Conservation (phyloP, 2,797 vertebrate genomes). For the Hydrophis major region DNA sequence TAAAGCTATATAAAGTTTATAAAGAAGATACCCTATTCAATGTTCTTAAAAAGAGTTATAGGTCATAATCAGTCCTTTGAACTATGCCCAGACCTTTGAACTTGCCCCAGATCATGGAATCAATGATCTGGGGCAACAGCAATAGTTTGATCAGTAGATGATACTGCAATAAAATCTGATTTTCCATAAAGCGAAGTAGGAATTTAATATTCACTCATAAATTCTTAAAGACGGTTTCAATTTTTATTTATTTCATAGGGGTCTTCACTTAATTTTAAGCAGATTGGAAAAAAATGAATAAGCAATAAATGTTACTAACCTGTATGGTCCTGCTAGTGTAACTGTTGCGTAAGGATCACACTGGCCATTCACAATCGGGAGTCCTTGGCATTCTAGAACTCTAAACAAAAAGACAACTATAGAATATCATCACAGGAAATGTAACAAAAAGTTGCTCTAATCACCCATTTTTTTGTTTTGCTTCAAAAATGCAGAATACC, state of each 20-base stretch:
- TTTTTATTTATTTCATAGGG: not conserved
- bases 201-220: not conserved
- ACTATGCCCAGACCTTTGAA: not conserved
- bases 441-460: not conserved
- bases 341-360: slow-evolving; percentile 96
- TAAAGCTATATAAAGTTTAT: not conserved
- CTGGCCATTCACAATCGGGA: slow-evolving; percentile 97
- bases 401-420: slow-evolving; percentile 65
- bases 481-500: not conserved
- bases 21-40: not conserved
- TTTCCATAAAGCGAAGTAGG: not conserved
- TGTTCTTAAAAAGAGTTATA: not conserved
- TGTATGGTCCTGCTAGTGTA: slow-evolving; percentile 90
- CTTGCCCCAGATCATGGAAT: not conserved
- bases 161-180: not conserved
- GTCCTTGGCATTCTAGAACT: slow-evolving; percentile 93
- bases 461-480: not conserved
- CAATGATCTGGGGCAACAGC: not conserved
- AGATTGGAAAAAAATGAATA: not conserved
- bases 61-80: not conserved
- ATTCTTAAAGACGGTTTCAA: not conserved
- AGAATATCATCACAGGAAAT: not conserved
- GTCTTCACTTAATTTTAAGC: not conserved
- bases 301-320: slow-evolving; percentile 71
- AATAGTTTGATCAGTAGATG: not conserved